Conservation (phyloP, 2,888 invertebrate species). For the Zygogramma bicolorata region DNA sequence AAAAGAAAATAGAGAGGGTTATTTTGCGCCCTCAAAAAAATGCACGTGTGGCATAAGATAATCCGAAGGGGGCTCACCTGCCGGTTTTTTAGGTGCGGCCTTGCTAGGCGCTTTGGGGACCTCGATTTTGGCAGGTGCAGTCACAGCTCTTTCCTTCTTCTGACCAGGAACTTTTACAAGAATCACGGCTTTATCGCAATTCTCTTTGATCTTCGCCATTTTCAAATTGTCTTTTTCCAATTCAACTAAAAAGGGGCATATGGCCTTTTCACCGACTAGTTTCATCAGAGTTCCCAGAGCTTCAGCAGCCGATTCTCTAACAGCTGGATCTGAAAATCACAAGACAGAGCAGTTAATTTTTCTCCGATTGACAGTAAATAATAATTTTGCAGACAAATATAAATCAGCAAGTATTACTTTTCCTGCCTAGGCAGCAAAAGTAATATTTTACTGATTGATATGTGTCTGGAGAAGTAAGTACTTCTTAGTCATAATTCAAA, state of each 20-base stretch:
- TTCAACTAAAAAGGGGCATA: slow-evolving; percentile 88
- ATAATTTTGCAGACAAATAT: too few relatives aligned
- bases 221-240: slow-evolving; percentile 92
- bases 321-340: slow-evolving; percentile 78
- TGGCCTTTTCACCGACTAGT: slow-evolving; percentile 91
- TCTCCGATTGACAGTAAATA: too few relatives aligned
- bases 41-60: too few relatives aligned
- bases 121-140: slow-evolving; percentile 67
- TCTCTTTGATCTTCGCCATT: slow-evolving; percentile 94
- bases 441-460: too few relatives aligned
- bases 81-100: slow-evolving; percentile 59
- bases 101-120: slow-evolving; percentile 51
- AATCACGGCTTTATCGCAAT: slow-evolving; percentile 92
- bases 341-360: too few relatives aligned
- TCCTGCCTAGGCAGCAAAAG: too few relatives aligned
- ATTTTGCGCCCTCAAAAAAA: too few relatives aligned
- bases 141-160: slow-evolving; percentile 73
- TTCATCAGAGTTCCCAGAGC: slow-evolving; percentile 95
- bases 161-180: slow-evolving; percentile 77
- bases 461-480: too few relatives aligned
- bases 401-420: too few relatives aligned
- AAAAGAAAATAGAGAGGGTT: too few relatives aligned
- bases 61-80: slow-evolving; percentile 17
- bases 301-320: slow-evolving; percentile 92
- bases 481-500: too few relatives aligned